Evolutionary conservation across 2,888 invertebrate genomes (phyloP).

Genomic region (Pseudolycoriella hygida): DNA sequence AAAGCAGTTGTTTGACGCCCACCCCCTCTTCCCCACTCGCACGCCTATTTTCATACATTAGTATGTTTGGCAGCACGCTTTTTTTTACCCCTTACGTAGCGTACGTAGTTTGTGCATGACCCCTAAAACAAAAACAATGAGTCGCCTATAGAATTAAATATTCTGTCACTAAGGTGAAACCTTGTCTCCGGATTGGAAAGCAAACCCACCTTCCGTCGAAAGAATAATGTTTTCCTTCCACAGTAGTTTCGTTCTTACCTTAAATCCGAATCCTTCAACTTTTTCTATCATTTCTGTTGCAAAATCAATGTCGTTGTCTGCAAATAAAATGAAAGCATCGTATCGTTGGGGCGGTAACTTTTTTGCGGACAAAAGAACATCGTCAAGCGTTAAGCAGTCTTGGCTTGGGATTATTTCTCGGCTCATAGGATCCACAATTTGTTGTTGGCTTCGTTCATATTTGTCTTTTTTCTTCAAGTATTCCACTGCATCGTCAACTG

Average conservation of each 20-base stretch:
- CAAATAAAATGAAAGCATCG: slow-evolving; percentile 62
- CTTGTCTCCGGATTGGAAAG: too few relatives aligned
- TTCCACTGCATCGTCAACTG: slow-evolving; percentile 5
- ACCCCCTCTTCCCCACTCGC: too few relatives aligned
- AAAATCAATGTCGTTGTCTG: slow-evolving; percentile 53
- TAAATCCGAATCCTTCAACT: slow-evolving; percentile 45
- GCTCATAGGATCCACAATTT: not conserved
- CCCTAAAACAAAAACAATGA: too few relatives aligned
- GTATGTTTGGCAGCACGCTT: too few relatives aligned
- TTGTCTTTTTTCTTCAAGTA: slow-evolving; percentile 1
- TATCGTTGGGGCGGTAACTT: slow-evolving; percentile 42
- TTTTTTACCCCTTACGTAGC: too few relatives aligned
- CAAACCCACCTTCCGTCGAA: not conserved
- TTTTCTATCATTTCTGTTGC: slow-evolving; percentile 43
- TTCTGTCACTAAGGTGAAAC: too few relatives aligned
- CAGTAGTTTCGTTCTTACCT: slow-evolving; percentile 29
- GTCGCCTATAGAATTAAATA: too few relatives aligned
- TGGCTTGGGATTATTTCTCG: not conserved
- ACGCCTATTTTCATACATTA: too few relatives aligned
- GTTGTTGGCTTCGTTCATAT: not conserved
- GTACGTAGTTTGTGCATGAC: too few relatives aligned
- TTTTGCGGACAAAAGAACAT: slow-evolving; percentile 29
- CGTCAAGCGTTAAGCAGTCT: slow-evolving; percentile 32
- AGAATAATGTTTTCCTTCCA: too few relatives aligned
- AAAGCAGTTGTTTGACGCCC: too few relatives aligned